phyloP scores from a whole-genome alignment of 1,140 invertebrate genomes.

The Drosophila busckii region DNA sequence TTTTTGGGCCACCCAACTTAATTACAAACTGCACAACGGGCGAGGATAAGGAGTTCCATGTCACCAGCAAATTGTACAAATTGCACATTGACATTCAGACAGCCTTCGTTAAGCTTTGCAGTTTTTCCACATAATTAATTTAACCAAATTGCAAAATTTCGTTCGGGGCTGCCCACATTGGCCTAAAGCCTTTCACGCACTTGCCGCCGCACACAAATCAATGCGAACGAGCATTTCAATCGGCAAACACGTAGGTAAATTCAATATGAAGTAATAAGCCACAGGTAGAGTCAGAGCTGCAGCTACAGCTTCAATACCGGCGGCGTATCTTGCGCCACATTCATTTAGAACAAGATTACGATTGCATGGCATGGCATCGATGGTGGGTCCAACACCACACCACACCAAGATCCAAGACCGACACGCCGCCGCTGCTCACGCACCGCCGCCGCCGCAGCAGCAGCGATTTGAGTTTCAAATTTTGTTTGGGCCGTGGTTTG shows the following conservation, averaged over 20 bases:
- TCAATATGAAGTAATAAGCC: constrained; percentile 67
- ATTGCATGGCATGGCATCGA: constrained; percentile 36
- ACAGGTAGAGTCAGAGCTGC: not conserved
- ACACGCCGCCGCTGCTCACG: constrained; percentile 21
- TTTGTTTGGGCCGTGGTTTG: not conserved
- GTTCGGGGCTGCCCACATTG: constrained; percentile 39
- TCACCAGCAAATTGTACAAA: constrained; percentile 55
- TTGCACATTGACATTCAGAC: constrained; percentile 72
- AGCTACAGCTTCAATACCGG: constrained; percentile 4
- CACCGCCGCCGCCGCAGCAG: constrained; percentile 21
- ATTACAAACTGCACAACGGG: no score
- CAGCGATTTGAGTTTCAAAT: constrained; percentile 1
- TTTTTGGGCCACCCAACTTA: no score
- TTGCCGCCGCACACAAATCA: constrained; percentile 46
- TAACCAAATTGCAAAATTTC: constrained; percentile 70
- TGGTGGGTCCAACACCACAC: constrained; percentile 22
- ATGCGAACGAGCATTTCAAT: constrained; percentile 26
- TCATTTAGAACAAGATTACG: constrained; percentile 68
- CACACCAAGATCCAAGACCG: constrained; percentile 24
- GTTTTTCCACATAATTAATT: constrained; percentile 71
- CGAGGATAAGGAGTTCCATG: no score
- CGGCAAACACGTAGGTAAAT: constrained; percentile 58
- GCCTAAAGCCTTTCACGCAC: constrained; percentile 39
- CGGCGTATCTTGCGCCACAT: constrained; percentile 61
- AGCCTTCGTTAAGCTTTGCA: constrained; percentile 45